Evolutionary conservation across 1,140 invertebrate species (phyloP), one percentile per base, ranked within the genome.

Genomic region (Macrobrachium rosenbergii): DNA sequence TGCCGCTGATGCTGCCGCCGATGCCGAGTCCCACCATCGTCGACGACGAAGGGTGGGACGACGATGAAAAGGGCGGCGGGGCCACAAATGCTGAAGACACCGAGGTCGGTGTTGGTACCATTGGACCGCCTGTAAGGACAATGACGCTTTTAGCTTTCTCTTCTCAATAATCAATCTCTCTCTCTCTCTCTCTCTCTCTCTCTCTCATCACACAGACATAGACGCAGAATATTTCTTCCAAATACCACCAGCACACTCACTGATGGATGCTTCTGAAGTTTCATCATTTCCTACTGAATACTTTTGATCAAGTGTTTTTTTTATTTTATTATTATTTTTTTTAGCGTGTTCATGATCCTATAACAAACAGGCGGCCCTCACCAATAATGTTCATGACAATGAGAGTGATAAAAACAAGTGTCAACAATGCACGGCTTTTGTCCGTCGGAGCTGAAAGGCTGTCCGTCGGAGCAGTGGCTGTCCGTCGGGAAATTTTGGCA

Each of bases 61-160:
- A 2, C 52, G 52, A 52, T 52, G 52, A 8, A 52, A 52, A 45
- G 37, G 75, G 28, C 11, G 75, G 75, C 37, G 75, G 43, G 21
- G 75, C 23, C n/a, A 59, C 28, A 52, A 45, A 45, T 16, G 75
- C 28, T 45, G 75, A 45, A 17, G 85, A 78, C 78, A 64, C 72
- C 67, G 85, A 59, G 76, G 83, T 58, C 58, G 77, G 80, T 28
- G 85, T 43, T 60, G 85, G 77, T 58, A 79, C 60, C 78, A 75
- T 58, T 28, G 67, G 67, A 62, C 85, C 85, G 79, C 85, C 85
- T 87, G 85, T 72, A 87, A 87, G 67, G 85, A 87, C 85, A 87
- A 82, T 76, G 58, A 81, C 60, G 85, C 85, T 75, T 81, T 87
- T 81, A 87, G 85, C 72, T 73, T 82, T 64, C 43, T 59, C 59